Conservation (phyloP, 1,140 invertebrate species). For the Hylyphantes graminicola region DNA sequence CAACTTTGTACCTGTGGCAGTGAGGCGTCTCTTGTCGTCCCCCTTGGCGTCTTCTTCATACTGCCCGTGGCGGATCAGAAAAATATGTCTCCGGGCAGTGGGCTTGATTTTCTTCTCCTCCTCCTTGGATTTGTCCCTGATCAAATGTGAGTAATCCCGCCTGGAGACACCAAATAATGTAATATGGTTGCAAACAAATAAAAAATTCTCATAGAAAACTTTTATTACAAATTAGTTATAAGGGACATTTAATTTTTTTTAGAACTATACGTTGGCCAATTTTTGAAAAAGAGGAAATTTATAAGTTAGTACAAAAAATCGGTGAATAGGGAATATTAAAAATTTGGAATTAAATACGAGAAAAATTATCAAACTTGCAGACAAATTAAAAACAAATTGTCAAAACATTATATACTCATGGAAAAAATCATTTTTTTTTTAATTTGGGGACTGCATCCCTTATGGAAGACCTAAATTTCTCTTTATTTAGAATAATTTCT, state of each 20-base stretch:
- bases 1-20: slow-evolving; percentile 76
- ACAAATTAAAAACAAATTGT: no score
- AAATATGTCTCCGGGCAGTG: slow-evolving; percentile 82
- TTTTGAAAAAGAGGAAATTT: no score
- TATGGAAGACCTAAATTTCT: no score
- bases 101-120: slow-evolving; percentile 70
- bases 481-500: no score
- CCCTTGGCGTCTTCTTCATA: slow-evolving; percentile 80
- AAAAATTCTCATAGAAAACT: background rate
- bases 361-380: no score
- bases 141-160: slow-evolving; percentile 76
- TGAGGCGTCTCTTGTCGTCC: slow-evolving; percentile 83
- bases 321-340: no score
- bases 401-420: no score
- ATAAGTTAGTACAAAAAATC: no score
- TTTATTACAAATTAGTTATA: background rate
- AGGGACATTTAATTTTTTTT: background rate
- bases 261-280: no score
- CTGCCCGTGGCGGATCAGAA: slow-evolving; percentile 95
- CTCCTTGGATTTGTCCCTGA: slow-evolving; percentile 28
- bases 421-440: no score
- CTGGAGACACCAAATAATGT: slow-evolving; percentile 67
- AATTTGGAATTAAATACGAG: no score
- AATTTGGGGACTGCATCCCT: no score
- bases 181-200: background rate